These are phyloP conservation scores for Urechis unicinctus DNA, from an alignment of 2,888 invertebrate species.

Conservation along the genomic window DNA sequence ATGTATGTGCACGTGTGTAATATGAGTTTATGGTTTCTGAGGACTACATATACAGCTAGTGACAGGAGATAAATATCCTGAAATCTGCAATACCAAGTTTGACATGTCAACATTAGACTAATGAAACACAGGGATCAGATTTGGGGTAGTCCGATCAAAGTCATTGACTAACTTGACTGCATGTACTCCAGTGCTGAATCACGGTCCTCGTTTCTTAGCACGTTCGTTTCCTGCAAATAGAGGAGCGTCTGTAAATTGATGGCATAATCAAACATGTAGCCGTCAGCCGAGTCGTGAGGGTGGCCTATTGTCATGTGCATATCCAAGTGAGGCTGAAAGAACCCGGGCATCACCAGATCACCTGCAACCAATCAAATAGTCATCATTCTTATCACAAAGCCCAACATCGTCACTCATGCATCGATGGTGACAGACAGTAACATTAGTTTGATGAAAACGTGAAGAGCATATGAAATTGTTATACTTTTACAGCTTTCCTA, in stretches of 20 bases:
- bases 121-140: not conserved
- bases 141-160: not conserved
- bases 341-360: conserved; percentile 56
- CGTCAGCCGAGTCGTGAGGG: conserved; percentile 66
- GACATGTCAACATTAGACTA: not conserved
- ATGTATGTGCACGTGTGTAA: too few species aligned
- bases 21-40: too few species aligned
- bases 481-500: too few species aligned
- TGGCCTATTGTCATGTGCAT: conserved; percentile 48
- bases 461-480: too few species aligned
- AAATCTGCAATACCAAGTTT: too few species aligned
- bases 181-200: conserved; percentile 76
- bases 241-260: conserved; percentile 85
- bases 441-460: too few species aligned
- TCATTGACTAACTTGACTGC: conserved; percentile 60
- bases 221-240: conserved; percentile 78
- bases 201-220: conserved; percentile 73
- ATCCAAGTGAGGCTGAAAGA: conserved; percentile 50
- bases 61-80: too few species aligned
- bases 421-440: too few species aligned
- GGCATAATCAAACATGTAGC: conserved; percentile 93
- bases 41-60: too few species aligned
- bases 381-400: not conserved
- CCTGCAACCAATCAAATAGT: conserved; percentile 37
- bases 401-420: not conserved